Evolutionary conservation across 2,113 vertebrate genomes (phyloP), one percentile per base, ranked within the genome.

Genomic region (Carollia perspicillata): DNA sequence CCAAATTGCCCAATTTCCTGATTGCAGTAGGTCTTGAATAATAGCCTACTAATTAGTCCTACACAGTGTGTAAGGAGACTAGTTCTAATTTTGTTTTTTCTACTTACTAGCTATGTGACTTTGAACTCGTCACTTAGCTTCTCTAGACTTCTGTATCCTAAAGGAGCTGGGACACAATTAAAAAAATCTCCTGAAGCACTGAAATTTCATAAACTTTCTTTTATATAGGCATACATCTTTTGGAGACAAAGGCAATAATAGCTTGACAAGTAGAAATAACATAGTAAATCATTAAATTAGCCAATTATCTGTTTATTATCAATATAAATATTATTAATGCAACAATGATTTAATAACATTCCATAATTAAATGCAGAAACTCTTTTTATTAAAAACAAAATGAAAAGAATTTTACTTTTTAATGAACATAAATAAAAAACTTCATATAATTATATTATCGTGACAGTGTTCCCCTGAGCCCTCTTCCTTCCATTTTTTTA

Each of bases 71-170:
- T 47, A 51, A 84, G 40, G 51, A 53, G 33, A 26, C 37, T 17
- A 35, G 6, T 71, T 95, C 71, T 90, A 69, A 69, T 84, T 87
- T 77, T 94, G 71, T 40, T 47, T 97, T 89, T 91, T 7, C 44
- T 8, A 4, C 2, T 90, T 22, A 40, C 22, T 69, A 10, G 2
- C 2, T 71, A 14, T 17, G 42, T 95, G 69, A 87, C n/a, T 11
- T 23, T 86, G 68, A 84, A 40, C 2, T 2, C 68, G 14, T 90
- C 40, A 28, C 37, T 84, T 37, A 68, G 47, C 22, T 75, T 89
- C 68, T 44, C 23, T 16, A 74, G 51, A 44, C 23, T 5, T 63
- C 11, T 83, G 22, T 3, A 20, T 84, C 44, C 12, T 87, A 12
- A 12, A 55, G 33, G 74, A 95, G 28, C 20, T 78, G 8, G 20